Conservation (phyloP, 1,140 invertebrate species). For the Drosophila teissieri region DNA sequence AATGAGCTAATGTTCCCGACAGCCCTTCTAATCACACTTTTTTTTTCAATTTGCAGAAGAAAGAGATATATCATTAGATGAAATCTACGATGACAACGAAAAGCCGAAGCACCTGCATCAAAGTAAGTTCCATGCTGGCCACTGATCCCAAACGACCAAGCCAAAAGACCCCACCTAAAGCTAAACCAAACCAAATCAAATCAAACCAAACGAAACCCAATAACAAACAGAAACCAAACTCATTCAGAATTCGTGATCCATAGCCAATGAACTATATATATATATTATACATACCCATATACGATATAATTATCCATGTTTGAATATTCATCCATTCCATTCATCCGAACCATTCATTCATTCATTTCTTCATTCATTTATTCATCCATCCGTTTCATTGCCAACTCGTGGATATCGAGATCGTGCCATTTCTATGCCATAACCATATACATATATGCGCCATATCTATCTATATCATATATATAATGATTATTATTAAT, state of each 20-base stretch:
- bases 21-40: neutral
- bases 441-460: conserved; percentile 22
- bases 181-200: conserved; percentile 7
- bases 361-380: conserved; percentile 9
- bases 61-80: conserved; percentile 86
- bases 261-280: conserved; percentile 36
- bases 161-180: neutral
- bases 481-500: conserved; percentile 70
- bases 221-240: conserved; percentile 28
- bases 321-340: conserved; percentile 11
- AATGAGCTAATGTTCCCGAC: no score
- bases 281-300: conserved; percentile 29
- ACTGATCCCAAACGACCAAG: conserved; percentile 6
- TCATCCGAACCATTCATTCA: conserved; percentile 5
- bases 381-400: conserved; percentile 12
- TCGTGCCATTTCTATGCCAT: conserved; percentile 13
- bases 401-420: conserved; percentile 16
- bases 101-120: conserved; percentile 83
- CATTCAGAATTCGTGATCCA: conserved; percentile 44
- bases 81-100: conserved; percentile 87
- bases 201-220: no score
- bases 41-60: conserved; percentile 66
- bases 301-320: conserved; percentile 20
- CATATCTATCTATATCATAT: conserved; percentile 27
- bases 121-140: conserved; percentile 71